phyloP scores from a whole-genome alignment of 2,797 vertebrate species.

The Australoheros facetus region DNA sequence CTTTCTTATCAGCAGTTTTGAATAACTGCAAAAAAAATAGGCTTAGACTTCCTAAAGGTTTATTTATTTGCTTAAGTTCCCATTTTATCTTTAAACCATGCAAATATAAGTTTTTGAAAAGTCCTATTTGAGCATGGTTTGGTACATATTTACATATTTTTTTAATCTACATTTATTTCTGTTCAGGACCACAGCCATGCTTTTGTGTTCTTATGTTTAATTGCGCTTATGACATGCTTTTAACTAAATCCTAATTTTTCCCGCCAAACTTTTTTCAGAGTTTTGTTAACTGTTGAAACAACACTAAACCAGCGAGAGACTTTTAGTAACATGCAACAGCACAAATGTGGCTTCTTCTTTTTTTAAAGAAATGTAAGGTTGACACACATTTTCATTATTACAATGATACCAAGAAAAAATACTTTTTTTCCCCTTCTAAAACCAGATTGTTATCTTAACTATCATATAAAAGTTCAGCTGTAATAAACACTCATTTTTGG shows the following conservation, averaged over 20 bases:
- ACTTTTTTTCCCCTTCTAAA: rapidly evolving
- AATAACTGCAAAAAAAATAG: constrained; percentile 34
- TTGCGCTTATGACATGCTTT: not conserved
- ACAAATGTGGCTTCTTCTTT: not conserved
- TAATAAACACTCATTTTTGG: not conserved
- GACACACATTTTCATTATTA: not conserved
- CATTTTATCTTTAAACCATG: constrained; percentile 46
- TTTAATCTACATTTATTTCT: not conserved
- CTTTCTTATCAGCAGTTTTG: constrained; percentile 67
- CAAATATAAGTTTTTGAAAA: constrained; percentile 36
- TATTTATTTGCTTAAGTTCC: constrained; percentile 24
- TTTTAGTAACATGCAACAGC: not conserved
- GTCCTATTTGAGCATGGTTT: constrained; percentile 1
- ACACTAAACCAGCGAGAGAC: not conserved
- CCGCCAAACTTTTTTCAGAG: not conserved
- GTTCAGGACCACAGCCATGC: not conserved
- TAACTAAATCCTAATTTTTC: not conserved
- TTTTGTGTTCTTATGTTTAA: too few species aligned
- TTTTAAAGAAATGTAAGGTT: not conserved
- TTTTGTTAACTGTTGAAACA: not conserved
- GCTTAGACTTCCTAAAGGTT: constrained; percentile 20
- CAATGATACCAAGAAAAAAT: not conserved
- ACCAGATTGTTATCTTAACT: not conserved
- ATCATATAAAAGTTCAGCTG: not conserved
- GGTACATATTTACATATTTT: not conserved